Evolutionary conservation across 2,113 vertebrate genomes (phyloP).

Genomic region (Salvator merianae): DNA sequence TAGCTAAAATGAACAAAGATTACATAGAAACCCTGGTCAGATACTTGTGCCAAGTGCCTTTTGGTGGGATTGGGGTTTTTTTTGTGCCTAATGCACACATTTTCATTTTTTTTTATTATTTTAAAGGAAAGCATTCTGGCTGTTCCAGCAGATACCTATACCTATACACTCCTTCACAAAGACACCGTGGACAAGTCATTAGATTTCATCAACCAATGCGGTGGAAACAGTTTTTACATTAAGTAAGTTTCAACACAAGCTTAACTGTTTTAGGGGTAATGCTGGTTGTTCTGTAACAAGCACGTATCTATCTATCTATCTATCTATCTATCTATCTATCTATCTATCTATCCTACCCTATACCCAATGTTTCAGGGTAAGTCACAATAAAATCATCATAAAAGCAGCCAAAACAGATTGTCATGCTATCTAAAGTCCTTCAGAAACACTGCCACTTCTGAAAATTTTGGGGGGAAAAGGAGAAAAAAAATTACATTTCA

Average conservation of each 20-base stretch:
- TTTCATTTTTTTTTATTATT: constrained; percentile 53
- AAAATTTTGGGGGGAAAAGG: too few species aligned
- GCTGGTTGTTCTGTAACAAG: background rate
- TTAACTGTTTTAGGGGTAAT: background rate
- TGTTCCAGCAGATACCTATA: constrained; percentile 83
- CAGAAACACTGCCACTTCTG: too few species aligned
- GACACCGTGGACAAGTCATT: constrained; percentile 83
- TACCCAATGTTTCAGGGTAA: too few species aligned
- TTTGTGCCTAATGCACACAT: constrained; percentile 1
- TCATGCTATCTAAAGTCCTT: too few species aligned
- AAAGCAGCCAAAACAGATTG: too few species aligned
- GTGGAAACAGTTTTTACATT: constrained; percentile 86
- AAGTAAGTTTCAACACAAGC: constrained; percentile 77
- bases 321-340: too few species aligned
- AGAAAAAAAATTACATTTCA: too few species aligned
- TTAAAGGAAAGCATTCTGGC: constrained; percentile 85
- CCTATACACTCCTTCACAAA: constrained; percentile 79
- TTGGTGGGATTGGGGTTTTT: too few species aligned
- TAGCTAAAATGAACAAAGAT: background rate
- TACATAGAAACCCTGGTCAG: background rate
- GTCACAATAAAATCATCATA: too few species aligned
- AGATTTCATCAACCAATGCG: constrained; percentile 87
- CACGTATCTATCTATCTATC: too few species aligned
- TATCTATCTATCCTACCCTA: too few species aligned
- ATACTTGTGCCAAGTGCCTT: constrained; percentile 1